Evolutionary conservation across 2,888 invertebrate genomes (phyloP).

Genomic region (Hypselothyrea guttata): DNA sequence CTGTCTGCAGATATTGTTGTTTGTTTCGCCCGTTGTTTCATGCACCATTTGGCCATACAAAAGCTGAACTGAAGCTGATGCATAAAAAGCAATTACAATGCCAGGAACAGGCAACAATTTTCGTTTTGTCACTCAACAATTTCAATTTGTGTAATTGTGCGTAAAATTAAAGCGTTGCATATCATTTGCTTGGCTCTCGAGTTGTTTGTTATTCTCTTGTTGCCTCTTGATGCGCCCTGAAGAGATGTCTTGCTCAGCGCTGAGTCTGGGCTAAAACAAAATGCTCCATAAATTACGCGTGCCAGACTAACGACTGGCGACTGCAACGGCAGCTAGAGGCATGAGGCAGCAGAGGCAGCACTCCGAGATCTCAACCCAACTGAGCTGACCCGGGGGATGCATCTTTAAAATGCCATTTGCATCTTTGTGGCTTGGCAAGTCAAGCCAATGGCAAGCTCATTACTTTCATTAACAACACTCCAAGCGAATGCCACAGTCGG

Average conservation of each 20-base stretch:
- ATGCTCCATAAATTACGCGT: conserved; percentile 78
- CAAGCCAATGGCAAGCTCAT: conserved; percentile 62
- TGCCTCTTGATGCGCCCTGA: conserved; percentile 54
- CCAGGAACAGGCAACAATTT: conserved; percentile 41
- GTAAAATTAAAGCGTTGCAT: conserved; percentile 78
- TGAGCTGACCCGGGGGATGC: conserved; percentile 71
- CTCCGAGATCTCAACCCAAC: not conserved
- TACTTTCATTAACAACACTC: conserved; percentile 78
- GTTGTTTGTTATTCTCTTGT: conserved; percentile 35
- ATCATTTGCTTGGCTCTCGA: conserved; percentile 54
- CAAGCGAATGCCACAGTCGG: conserved; percentile 53
- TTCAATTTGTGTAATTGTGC: conserved; percentile 77
- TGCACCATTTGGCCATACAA: conserved; percentile 58
- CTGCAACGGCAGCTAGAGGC: not conserved
- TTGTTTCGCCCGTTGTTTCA: conserved; percentile 41
- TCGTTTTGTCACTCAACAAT: conserved; percentile 72
- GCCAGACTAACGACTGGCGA: conserved; percentile 39
- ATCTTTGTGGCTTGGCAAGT: conserved; percentile 76
- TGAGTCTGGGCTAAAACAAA: conserved; percentile 38
- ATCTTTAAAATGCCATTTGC: conserved; percentile 81
- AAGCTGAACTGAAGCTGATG: conserved; percentile 32
- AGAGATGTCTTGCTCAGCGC: conserved; percentile 27
- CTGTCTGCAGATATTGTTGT: conserved; percentile 12
- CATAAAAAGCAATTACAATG: conserved; percentile 68
- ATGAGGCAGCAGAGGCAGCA: not conserved